Evolutionary conservation across 1,140 invertebrate genomes (phyloP).

Genomic region (Kradibia gibbosae): DNA sequence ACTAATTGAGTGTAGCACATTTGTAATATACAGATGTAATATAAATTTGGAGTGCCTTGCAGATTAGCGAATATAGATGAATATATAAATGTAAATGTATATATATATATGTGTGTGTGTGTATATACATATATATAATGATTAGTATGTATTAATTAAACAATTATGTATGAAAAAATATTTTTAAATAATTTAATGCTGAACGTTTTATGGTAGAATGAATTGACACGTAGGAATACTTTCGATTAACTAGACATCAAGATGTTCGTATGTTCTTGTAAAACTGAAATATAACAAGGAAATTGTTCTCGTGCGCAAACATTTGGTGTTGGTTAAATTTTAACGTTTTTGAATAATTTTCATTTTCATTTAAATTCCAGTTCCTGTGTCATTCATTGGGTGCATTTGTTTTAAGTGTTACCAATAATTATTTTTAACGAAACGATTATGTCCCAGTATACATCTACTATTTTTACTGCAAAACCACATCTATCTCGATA

Average conservation of each 20-base stretch:
- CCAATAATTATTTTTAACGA: constrained; percentile 35
- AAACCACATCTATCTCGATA: constrained; percentile 46
- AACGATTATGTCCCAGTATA: constrained; percentile 51
- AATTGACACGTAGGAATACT: constrained; percentile 37
- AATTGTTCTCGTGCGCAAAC: constrained; percentile 32
- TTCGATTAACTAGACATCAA: constrained; percentile 43
- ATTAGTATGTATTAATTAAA: constrained; percentile 52
- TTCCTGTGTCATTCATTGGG: constrained; percentile 35
- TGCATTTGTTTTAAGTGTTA: constrained; percentile 43
- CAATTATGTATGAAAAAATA: constrained; percentile 48
- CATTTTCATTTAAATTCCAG: constrained; percentile 44
- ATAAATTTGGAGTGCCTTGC: constrained; percentile 71
- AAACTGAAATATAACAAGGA: constrained; percentile 31
- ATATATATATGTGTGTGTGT: constrained; percentile 55
- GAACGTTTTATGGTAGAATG: constrained; percentile 50
- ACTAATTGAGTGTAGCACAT: constrained; percentile 57
- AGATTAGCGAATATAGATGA: constrained; percentile 62
- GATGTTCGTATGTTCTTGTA: constrained; percentile 43
- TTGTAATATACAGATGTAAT: constrained; percentile 74
- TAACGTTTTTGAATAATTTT: constrained; percentile 39
- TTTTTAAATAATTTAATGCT: constrained; percentile 56
- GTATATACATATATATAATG: constrained; percentile 42
- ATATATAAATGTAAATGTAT: constrained; percentile 56
- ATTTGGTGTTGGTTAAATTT: constrained; percentile 47
- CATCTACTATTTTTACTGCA: constrained; percentile 52